Evolutionary conservation across 30 jellyfish, hydroid and myxozoan species (phyloP), one percentile per base, ranked within the genome.

Genomic region (Phacellophora camtschatica): DNA sequence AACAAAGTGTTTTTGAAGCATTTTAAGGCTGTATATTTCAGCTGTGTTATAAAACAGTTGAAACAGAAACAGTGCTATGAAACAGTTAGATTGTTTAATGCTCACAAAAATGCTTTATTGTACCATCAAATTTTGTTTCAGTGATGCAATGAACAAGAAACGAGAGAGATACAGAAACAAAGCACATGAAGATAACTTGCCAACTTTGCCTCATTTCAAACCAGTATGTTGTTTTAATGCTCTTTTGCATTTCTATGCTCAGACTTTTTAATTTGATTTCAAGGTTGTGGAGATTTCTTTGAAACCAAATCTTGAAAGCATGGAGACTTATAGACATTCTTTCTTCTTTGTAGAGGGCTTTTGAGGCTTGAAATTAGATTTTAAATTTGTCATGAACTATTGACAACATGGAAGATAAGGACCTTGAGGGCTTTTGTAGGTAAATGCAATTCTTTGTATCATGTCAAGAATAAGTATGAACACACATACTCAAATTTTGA

Each of bases 151-250:
- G 66, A 68, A 48, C 29, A 68, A 71, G 39, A 68, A 58, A 56
- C 55, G 85, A 67, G 82, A 66, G 25, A 31, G 91, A 56, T 77
- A 49, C 35, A 65, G 37, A 37, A 80, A 56, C 77, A 70, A 56
- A 62, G 91, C 58, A 16, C 91, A 66, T 50, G 77, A 79, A 36
- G 97, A 82, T 37, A 65, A 82, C 68, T 55, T 90, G 81, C 95
- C 97, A 31, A 74, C 71, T 35, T 74, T 81, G 50, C 90, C 97
- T 42, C 84, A 83, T 58, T 90, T 90, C 82, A 67, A 73, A 51
- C 97, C 97, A 66, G 97, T 90, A 83, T 46, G 97, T 82, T 64
- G 79, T 45, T 80, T 50, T 55, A 50, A 68, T 57, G 58, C 69
- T 84, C 81, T 46, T 70, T 27, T 39, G 46, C 3, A 35, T 30